phyloP scores from a whole-genome alignment of 1,140 invertebrate species.

The Meloidogyne exigua region DNA sequence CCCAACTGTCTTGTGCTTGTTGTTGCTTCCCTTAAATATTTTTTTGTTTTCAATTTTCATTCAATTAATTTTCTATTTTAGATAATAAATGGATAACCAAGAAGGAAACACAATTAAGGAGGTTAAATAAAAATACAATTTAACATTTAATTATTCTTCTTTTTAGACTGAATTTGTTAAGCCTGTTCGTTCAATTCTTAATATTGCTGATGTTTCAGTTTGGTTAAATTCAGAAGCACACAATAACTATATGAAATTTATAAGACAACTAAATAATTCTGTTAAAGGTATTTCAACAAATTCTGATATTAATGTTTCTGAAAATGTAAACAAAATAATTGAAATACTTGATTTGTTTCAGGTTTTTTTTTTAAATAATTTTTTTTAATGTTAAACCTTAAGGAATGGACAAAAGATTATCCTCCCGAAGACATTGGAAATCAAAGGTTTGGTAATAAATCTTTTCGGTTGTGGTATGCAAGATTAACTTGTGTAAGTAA shows the following conservation, averaged over 20 bases:
- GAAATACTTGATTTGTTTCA: slow-evolving; percentile 41
- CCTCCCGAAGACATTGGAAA: slow-evolving; percentile 56
- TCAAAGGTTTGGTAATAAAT: slow-evolving; percentile 72
- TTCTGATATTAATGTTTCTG: slow-evolving; percentile 39
- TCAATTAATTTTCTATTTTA: too few relatives aligned
- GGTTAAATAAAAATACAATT: too few relatives aligned
- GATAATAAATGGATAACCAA: too few relatives aligned
- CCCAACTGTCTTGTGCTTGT: too few relatives aligned
- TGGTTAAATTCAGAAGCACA: slow-evolving; percentile 58
- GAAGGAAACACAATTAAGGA: too few relatives aligned
- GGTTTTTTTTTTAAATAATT: slow-evolving; percentile 26
- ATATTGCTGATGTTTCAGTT: slow-evolving; percentile 53
- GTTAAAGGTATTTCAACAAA: slow-evolving; percentile 48
- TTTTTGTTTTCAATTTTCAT: too few relatives aligned
- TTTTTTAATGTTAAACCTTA: slow-evolving; percentile 25
- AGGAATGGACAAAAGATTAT: slow-evolving; percentile 54
- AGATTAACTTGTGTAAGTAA: slow-evolving; percentile 74
- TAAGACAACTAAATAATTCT: slow-evolving; percentile 46
- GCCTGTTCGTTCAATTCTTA: slow-evolving; percentile 54
- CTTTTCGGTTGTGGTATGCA: slow-evolving; percentile 81
- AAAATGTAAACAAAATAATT: slow-evolving; percentile 41
- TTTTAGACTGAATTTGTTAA: slow-evolving; percentile 31
- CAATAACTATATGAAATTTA: slow-evolving; percentile 54
- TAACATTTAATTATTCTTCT: neutral
- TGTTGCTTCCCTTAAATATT: too few relatives aligned